Percentiles rank a stretch among this genome's conserved stretches.
Conservation (phyloP, 2,888 invertebrate genomes). For the Metopia argyrocephala region DNA sequence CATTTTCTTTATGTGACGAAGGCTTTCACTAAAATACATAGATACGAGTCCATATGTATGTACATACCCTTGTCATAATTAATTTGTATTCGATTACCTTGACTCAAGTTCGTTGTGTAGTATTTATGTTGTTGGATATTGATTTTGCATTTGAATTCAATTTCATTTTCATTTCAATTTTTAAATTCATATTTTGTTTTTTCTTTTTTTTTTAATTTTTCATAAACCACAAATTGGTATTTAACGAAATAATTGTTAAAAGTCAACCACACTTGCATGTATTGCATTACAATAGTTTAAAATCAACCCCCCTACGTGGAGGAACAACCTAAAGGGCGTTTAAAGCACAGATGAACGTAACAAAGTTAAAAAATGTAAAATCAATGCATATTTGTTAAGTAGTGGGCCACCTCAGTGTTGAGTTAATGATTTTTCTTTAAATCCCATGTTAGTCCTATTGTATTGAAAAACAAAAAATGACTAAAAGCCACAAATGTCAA, state of each 20-base stretch:
- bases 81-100: constrained; percentile 51
- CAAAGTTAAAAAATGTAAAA: background rate
- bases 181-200: background rate
- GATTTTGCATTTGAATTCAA: background rate
- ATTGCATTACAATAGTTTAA: constrained; percentile 47
- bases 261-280: constrained; percentile 59
- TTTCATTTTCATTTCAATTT: background rate
- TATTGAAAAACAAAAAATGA: background rate
- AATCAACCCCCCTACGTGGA: constrained; percentile 35
- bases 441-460: background rate
- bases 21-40: no score
- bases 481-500: constrained; percentile 58
- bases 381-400: background rate
- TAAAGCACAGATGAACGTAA: background rate
- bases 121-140: background rate
- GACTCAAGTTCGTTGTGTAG: constrained; percentile 57
- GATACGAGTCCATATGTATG: no score
- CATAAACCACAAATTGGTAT: constrained; percentile 62
- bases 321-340: constrained; percentile 11
- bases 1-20: no score
- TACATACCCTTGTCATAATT: constrained; percentile 59
- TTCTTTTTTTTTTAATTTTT: constrained; percentile 37
- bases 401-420: constrained; percentile 8
- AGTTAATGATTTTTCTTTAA: constrained; percentile 16
- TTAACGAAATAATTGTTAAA: constrained; percentile 63